Evolutionary conservation across 2,888 invertebrate genomes (phyloP), one percentile per base, ranked within the genome.

Genomic region (Orthonychiurus folsomi): DNA sequence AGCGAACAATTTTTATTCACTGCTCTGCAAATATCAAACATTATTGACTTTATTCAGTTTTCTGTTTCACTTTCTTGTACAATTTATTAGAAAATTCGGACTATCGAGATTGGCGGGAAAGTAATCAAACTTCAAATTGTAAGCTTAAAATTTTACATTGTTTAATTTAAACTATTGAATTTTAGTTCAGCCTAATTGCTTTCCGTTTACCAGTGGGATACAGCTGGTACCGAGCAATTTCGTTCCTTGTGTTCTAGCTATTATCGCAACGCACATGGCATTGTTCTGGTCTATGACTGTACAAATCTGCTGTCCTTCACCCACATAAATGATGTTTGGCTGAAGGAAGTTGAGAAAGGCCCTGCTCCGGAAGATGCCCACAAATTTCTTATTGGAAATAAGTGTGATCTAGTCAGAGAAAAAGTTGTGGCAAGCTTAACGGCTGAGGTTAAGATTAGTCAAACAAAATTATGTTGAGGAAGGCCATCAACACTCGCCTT

Each of bases 41-140:
- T n/a, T n/a, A n/a, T n/a, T n/a, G n/a, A n/a, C n/a, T n/a, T n/a
- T n/a, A n/a, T n/a, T n/a, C n/a, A n/a, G n/a, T n/a, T n/a, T n/a
- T n/a, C n/a, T n/a, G n/a, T n/a, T n/a, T n/a, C n/a, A n/a, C n/a
- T n/a, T n/a, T n/a, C n/a, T n/a, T n/a, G n/a, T n/a, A n/a, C n/a
- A n/a, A n/a, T n/a, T n/a, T n/a, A n/a, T 37, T 37, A 37, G 37
- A 37, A 37, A 37, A 37, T 37, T 15, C 37, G 37, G 5, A 37
- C 37, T 37, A 37, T 37, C 15, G 37, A 37, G 37, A 9, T 37
- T 5, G 37, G 15, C 15, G 37, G 37, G 37, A 37, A 37, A 37
- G 37, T 37, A 37, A 37, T 37, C 37, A 37, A 37, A 37, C 37
- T 37, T 37, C 37, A 37, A 37, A 37, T 37, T 37, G 37, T 37